Conservation (phyloP, 2,888 invertebrate species). For the Yponomeuta plumbellus region DNA sequence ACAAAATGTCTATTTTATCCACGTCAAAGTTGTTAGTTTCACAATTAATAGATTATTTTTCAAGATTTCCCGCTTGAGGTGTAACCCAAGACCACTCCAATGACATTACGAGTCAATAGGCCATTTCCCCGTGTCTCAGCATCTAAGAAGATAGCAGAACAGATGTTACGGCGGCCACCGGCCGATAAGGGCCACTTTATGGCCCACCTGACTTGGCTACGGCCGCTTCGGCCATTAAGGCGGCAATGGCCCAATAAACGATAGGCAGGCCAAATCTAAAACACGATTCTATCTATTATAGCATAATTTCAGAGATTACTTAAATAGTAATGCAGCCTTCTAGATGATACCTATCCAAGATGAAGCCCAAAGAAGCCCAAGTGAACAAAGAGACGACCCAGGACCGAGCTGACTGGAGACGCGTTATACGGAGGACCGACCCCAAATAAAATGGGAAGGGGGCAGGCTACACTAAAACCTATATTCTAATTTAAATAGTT, state of each 20-base stretch:
- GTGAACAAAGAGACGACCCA: too few relatives aligned
- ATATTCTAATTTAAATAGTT: too few relatives aligned
- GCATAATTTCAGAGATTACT: background rate
- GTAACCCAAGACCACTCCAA: background rate
- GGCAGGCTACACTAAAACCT: too few relatives aligned
- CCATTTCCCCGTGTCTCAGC: background rate
- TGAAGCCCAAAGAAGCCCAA: too few relatives aligned
- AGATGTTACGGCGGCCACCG: background rate
- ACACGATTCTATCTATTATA: background rate
- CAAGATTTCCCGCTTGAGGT: too few relatives aligned
- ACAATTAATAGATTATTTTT: too few relatives aligned
- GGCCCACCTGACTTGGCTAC: background rate
- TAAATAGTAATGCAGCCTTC: background rate
- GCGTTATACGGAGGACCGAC: too few relatives aligned
- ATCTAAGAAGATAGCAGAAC: background rate
- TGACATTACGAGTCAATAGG: background rate
- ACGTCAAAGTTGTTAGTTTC: too few relatives aligned
- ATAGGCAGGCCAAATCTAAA: background rate
- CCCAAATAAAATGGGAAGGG: too few relatives aligned
- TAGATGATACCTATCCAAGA: too few relatives aligned
- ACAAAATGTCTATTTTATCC: too few relatives aligned
- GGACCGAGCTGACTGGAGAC: too few relatives aligned
- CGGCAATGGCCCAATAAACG: background rate
- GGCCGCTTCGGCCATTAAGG: background rate
- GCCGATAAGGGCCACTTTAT: conserved; percentile 1